Conservation (phyloP, 2,888 invertebrate genomes). For the Agapostemon virescens region DNA sequence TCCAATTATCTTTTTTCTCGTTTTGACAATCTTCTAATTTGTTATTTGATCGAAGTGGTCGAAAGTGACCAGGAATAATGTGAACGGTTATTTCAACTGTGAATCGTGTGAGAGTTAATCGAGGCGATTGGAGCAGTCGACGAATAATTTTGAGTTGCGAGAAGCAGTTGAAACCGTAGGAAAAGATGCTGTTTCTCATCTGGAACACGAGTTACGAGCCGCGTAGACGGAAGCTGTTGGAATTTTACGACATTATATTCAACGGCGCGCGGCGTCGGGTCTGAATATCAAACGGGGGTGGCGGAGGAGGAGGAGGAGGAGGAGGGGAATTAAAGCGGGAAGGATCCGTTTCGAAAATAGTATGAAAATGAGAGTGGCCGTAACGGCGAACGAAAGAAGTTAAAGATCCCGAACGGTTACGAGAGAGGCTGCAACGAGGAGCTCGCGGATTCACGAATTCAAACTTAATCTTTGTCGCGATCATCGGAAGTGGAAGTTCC, state of each 20-base stretch:
- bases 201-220: constrained; percentile 4
- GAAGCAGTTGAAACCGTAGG: neutral
- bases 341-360: constrained; percentile 51
- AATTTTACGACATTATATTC: constrained; percentile 23
- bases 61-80: too few species aligned
- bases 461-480: constrained; percentile 55
- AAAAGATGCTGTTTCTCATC: neutral
- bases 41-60: too few species aligned
- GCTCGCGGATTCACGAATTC: constrained; percentile 47
- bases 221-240: constrained; percentile 5
- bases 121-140: neutral
- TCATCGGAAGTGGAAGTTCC: constrained; percentile 56
- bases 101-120: neutral
- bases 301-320: too few species aligned
- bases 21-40: too few species aligned
- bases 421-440: neutral
- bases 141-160: neutral
- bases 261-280: neutral
- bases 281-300: constrained; percentile 45
- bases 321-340: constrained; percentile 28
- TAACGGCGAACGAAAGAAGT: constrained; percentile 45
- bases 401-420: constrained; percentile 38
- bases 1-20: too few species aligned
- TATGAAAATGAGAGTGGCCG: constrained; percentile 52
- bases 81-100: neutral